Base-by-base conservation (phyloP, 2,888 invertebrate species). In the Ennomos quercinarius region DNA sequence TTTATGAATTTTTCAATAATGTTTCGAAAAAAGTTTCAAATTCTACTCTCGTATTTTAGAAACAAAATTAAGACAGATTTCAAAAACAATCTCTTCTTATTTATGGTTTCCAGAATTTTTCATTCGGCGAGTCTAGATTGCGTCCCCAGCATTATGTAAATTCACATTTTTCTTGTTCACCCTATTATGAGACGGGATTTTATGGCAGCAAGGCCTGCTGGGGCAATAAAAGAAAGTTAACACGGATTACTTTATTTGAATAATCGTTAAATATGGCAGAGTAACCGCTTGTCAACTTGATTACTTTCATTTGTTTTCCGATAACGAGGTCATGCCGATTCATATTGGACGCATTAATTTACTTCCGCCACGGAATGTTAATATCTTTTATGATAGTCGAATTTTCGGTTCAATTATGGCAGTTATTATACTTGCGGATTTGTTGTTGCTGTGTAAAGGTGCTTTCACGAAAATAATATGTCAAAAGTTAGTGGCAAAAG, bases 221-320 rank as follows among this genome's bases (percentile, higher is more conserved):
- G 59, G 51, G 68, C 64, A 69, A 67, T 71, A 63, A 71, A 70
- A 68, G 61, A 59, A 70, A 71, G 59, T 59, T 61, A 64, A 60
- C 61, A 62, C 46, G 65, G 61, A 63, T 63, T 55, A 57, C 60
- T 63, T 66, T 46, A 64, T 66, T 66, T 68, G 52, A 66, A 66
- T 66, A 64, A 63, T 63, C 57, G 59, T 56, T 55, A 53, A 59
- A 63, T 59, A 66, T 52, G 40, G 40, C 55, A 36, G 17, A 35
- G 36, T 39, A 46, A 46, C 50, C 49, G 34, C 38, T 58, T 50
- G 36, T 11, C 12, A 35, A 45, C 50, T 58, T 60, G 53, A 51
- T 58, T 61, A 50, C 57, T 40, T 50, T 50, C 49, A 57, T 60
- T 59, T 57, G 39, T 51, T 57, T 61, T 39, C 41, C 51, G 13